Evolutionary conservation across 1,140 invertebrate species (phyloP), one percentile per base, ranked within the genome.

Genomic region (Andrena cerasifolii): DNA sequence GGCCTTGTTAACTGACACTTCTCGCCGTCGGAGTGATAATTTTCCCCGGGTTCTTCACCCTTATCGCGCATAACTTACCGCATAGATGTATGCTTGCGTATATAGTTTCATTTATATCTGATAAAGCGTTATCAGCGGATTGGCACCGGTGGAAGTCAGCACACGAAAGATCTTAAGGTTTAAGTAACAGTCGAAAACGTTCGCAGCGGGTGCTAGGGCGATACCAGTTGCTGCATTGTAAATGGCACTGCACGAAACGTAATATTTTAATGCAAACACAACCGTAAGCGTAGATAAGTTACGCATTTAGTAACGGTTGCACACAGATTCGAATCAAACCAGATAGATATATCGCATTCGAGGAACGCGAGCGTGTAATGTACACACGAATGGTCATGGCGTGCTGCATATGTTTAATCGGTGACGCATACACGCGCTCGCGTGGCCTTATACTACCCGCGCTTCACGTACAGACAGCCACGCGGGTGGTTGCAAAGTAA

Each of bases 371-470:
- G 16, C 28, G 21, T 73, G 12, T 51, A 14, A 4, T 61, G 14
- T 14, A 24, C 63, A 36, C 51, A 76, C 16, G 18, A 56, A 67
- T 75, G 43, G 59, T 51, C 26, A 75, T 66, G 62, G 31, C 28
- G 62, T 54, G 18, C 21, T 75, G n/a, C 62, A 66, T n/a, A n/a
- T 56, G 31, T 56, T 66, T 75, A 24, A 75, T 75, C n/a, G 51
- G 31, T 75, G 49, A 75, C 63, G 28, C 65, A 16, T 2, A 28
- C 26, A 5, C 45, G 26, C n/a, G 14, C 26, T 53, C 36, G 3
- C 26, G 8, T 43, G 40, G 12, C 24, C 14, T 31, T 24, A 65
- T 31, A 53, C 24, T n/a, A 49, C 40, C 14, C 7, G 14, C 31
- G 51, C 14, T 51, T 54, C 28, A 24, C 14, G 28, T 65, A 12